These are phyloP conservation scores for Campylorhamphus procurvoides DNA, from an alignment of 2,113 vertebrate species.

Conservation along the genomic window DNA sequence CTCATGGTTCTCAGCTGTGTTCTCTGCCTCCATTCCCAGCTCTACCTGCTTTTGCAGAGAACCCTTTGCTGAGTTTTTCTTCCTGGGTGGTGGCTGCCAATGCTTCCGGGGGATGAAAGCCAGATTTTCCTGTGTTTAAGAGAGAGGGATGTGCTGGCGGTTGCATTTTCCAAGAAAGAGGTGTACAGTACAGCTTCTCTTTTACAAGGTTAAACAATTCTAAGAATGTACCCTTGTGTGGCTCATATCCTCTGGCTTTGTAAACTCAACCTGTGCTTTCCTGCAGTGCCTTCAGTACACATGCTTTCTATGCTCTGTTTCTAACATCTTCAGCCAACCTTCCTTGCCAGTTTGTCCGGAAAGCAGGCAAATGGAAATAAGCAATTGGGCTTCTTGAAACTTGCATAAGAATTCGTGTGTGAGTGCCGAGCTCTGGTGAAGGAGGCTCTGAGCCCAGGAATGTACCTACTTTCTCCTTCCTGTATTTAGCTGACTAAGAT, in stretches of 20 bases:
- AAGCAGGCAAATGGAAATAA: slow-evolving; percentile 47
- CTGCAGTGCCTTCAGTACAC: slow-evolving; percentile 16
- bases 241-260: slow-evolving; percentile 43
- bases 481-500: slow-evolving; percentile 66
- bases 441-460: slow-evolving; percentile 40
- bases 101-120: slow-evolving; percentile 26
- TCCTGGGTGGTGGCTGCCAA: slow-evolving; percentile 6
- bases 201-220: slow-evolving; percentile 66
- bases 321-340: slow-evolving; percentile 7
- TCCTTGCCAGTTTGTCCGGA: slow-evolving; percentile 1
- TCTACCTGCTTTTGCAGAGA: slow-evolving; percentile 33
- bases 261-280: slow-evolving; percentile 34
- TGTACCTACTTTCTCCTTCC: slow-evolving; percentile 61
- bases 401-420: slow-evolving; percentile 31
- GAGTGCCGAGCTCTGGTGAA: slow-evolving; percentile 7
- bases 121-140: slow-evolving; percentile 23
- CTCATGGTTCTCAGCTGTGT: not conserved
- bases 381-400: slow-evolving; percentile 17
- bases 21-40: not conserved
- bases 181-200: slow-evolving; percentile 51
- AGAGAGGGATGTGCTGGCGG: slow-evolving; percentile 28
- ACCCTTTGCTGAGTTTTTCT: not conserved
- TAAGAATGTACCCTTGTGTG: slow-evolving; percentile 59
- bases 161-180: slow-evolving; percentile 67
- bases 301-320: slow-evolving; percentile 2